Conservation (phyloP, 2,113 vertebrate species). For the Microtus ochrogaster region DNA sequence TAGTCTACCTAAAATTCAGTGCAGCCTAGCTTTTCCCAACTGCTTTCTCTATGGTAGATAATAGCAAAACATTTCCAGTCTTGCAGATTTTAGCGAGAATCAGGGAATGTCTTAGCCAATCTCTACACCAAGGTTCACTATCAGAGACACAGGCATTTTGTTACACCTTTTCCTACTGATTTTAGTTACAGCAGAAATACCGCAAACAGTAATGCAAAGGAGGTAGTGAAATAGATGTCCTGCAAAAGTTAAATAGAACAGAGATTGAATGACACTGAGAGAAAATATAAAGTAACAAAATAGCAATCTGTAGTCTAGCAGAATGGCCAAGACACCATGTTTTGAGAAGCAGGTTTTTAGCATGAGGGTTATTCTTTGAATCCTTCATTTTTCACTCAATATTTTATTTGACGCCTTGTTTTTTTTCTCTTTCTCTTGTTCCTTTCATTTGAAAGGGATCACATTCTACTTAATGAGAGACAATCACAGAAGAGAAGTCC, state of each 20-base stretch:
- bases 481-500: background rate
- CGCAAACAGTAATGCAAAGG: background rate
- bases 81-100: slow-evolving; percentile 43
- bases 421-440: background rate
- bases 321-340: background rate
- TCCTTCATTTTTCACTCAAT: background rate
- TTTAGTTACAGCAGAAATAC: background rate
- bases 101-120: background rate
- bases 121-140: background rate
- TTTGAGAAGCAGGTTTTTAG: background rate
- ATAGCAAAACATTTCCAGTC: slow-evolving; percentile 56
- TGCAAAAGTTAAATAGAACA: background rate
- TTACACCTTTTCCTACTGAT: background rate
- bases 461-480: background rate
- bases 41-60: slow-evolving; percentile 43
- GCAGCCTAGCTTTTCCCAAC: slow-evolving; percentile 52
- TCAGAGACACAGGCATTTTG: background rate
- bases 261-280: background rate
- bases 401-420: background rate
- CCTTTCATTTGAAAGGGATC: background rate
- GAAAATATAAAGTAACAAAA: background rate
- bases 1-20: slow-evolving; percentile 64
- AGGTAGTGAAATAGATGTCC: background rate
- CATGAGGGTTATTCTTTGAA: background rate
- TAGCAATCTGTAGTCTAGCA: background rate